A percentile compares a stretch with the other conserved stretches of the same genome.
Conservation (phyloP, 1,140 invertebrate genomes). For the Drosophila asahinai region DNA sequence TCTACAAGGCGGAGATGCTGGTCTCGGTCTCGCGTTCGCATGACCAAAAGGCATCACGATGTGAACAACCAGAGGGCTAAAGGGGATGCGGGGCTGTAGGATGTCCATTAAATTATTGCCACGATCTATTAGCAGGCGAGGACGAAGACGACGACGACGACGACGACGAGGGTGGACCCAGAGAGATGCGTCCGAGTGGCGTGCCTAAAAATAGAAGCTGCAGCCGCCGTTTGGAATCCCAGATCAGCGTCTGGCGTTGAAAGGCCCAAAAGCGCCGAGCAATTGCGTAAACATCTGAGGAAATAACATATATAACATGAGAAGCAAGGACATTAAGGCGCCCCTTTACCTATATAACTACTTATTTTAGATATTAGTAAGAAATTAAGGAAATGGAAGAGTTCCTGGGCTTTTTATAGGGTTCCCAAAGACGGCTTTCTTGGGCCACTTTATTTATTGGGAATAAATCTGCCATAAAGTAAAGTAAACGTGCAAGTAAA, state of each 20-base stretch:
- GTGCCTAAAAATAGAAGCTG: constrained; percentile 48
- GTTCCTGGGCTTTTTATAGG: neutral
- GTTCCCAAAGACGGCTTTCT: neutral
- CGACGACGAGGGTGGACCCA: constrained; percentile 13
- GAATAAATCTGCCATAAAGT: neutral
- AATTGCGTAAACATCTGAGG: constrained; percentile 11
- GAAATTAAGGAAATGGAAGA: neutral
- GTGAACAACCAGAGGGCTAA: neutral
- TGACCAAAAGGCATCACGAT: constrained; percentile 35
- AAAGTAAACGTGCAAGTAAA: neutral
- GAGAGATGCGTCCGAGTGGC: constrained; percentile 8
- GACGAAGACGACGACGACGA: constrained; percentile 46
- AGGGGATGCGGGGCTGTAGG: constrained; percentile 16
- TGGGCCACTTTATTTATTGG: neutral
- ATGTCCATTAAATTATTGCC: constrained; percentile 76
- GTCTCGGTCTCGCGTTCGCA: constrained; percentile 11
- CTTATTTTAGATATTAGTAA: neutral
- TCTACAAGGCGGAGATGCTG: constrained; percentile 27
- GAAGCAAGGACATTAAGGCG: neutral
- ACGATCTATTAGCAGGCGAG: constrained; percentile 74
- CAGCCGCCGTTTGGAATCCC: constrained; percentile 4
- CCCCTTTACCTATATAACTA: neutral
- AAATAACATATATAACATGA: too few relatives aligned
- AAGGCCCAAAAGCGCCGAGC: constrained; percentile 35
- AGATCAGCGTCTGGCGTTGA: constrained; percentile 40